Evolutionary conservation across 2,888 invertebrate genomes (phyloP), one percentile per base, ranked within the genome.

Genomic region (Agrilus biguttatus): DNA sequence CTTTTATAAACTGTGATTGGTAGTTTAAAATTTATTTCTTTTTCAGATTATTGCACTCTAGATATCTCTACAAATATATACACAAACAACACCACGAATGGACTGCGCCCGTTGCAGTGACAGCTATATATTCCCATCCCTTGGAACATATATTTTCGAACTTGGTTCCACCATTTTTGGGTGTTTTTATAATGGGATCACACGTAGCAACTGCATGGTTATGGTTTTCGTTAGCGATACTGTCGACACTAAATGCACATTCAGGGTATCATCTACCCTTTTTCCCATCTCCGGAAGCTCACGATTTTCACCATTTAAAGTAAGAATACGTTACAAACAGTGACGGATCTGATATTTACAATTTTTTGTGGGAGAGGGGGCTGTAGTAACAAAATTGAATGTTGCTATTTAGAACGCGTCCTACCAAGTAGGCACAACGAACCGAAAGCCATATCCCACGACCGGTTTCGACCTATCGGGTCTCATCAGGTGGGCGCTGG

Each of bases 31-130:
- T 36, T 33, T 14, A 35, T 50, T 46, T 46, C 45, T 46, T 10
- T 63, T 63, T 8, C 62, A 83, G 83, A 57, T 63, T 86, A 47
- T 68, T 88, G 32, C 88, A 89, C 57, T 77, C 76, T 55, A 78
- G 79, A 47, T 68, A 71, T 49, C 65, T 89, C 41, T 89, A 89
- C 68, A 84, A 82, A 57, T 73, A 77, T 57, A 82, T 89, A 52
- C 89, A 89, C 66, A 89, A 89, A 62, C 75, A 78, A 53, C 89
- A 89, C 61, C 89, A 89, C 55, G 86, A 89, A 62, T 89, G 88
- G 88, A 85, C 83, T 2, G 82, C 88, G 0, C 88, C 89, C 0
- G 78, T 89, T 41, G 83, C 87, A n/a, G 77, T 87, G 4, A 80
- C 84, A 0, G 79, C 84, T 12, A 69, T 86, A 36, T 88, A 88